Evolutionary conservation across 1,140 invertebrate genomes (phyloP).

Genomic region (Globodera rostochiensis): DNA sequence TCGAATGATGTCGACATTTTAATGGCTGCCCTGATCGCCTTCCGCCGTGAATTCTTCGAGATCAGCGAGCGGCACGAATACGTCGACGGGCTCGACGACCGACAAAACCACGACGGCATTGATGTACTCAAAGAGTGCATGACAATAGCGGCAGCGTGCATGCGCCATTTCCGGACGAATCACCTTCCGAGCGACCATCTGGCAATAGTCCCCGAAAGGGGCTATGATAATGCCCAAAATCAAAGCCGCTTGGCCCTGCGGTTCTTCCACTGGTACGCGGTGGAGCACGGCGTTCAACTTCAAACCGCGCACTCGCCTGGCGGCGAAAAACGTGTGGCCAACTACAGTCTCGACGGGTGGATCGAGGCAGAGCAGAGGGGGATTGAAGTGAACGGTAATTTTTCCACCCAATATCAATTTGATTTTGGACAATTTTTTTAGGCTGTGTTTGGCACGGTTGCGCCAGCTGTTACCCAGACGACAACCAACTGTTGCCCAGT

Average conservation of each 20-base stretch:
- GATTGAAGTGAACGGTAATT: slow-evolving; percentile 22
- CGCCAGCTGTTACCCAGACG: neutral
- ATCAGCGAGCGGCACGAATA: neutral
- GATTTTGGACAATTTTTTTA: neutral
- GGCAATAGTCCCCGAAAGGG: neutral
- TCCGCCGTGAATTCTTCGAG: neutral
- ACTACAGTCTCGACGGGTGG: slow-evolving; percentile 17
- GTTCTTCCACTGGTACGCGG: slow-evolving; percentile 10
- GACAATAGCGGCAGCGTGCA: neutral
- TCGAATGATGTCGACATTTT: slow-evolving; percentile 13
- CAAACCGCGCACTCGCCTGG: neutral
- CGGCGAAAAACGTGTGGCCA: slow-evolving; percentile 3
- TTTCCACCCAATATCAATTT: neutral
- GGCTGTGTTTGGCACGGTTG: slow-evolving; percentile 23
- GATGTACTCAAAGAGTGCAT: neutral
- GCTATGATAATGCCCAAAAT: slow-evolving; percentile 11
- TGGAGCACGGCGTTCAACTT: neutral
- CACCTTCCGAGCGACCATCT: neutral
- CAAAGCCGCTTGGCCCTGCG: slow-evolving; percentile 11
- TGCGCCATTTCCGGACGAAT: neutral
- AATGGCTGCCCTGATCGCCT: slow-evolving; percentile 12
- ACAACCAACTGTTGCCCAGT: neutral
- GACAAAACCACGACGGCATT: neutral
- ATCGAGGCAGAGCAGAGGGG: neutral
- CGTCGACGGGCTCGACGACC: neutral